Conservation (phyloP, 2,888 invertebrate species). For the Mechanitis messenoides region DNA sequence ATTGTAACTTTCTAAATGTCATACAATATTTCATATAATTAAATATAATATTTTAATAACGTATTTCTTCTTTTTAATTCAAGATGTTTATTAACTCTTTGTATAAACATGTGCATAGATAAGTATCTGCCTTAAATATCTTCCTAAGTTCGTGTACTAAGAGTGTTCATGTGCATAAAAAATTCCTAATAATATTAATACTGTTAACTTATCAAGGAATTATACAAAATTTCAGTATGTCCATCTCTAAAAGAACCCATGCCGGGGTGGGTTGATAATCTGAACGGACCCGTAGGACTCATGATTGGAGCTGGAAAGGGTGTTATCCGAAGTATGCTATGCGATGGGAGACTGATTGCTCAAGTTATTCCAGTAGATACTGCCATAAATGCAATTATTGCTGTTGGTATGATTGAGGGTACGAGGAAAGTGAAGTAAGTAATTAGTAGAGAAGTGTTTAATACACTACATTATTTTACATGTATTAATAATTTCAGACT, state of each 20-base stretch:
- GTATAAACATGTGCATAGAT: too few species aligned
- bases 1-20: too few species aligned
- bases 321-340: constrained; percentile 89
- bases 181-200: too few species aligned
- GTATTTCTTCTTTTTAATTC: too few species aligned
- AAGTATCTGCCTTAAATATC: too few species aligned
- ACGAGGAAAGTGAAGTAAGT: constrained; percentile 65
- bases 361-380: constrained; percentile 87
- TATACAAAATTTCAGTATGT: constrained; percentile 48
- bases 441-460: neutral
- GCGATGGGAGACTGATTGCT: constrained; percentile 80
- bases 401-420: constrained; percentile 81
- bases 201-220: too few species aligned
- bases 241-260: constrained; percentile 80
- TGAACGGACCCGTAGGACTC: constrained; percentile 92
- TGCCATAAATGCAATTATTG: constrained; percentile 86
- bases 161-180: too few species aligned
- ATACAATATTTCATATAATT: too few species aligned
- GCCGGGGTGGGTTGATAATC: constrained; percentile 93
- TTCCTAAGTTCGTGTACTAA: too few species aligned
- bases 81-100: too few species aligned
- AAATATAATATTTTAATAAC: too few species aligned
- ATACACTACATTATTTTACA: neutral
- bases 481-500: constrained; percentile 67
- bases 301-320: constrained; percentile 90